Evolutionary conservation across 2,113 vertebrate species (phyloP), one percentile per base, ranked within the genome.

Genomic region (Phocoena sinus): DNA sequence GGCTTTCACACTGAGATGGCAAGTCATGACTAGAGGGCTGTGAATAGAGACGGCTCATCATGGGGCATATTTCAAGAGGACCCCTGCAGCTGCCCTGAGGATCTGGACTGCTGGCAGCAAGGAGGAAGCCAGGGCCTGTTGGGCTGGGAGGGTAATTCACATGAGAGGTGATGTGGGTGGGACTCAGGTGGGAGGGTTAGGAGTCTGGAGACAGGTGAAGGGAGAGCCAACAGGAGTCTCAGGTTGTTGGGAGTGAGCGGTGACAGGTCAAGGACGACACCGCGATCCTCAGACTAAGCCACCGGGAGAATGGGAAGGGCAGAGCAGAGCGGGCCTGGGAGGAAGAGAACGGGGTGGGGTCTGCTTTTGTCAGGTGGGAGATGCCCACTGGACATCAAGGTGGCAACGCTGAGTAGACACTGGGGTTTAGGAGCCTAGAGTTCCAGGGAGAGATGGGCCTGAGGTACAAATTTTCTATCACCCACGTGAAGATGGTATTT

Each of bases 321-420:
- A 47, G 60, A 28, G 23, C 0, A 14, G 10, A 67, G 58, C 25
- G 36, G 65, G 26, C 33, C 41, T 4, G 33, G n/a, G 21, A 62
- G 47, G 21, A 28, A 62, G 71, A 23, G 0, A 1, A 36, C 44
- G 79, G 33, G 67, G 1, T 33, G 5, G 1, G 36, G 26, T 50
- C 23, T 9, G 26, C 23, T 11, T 14, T 0, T 1, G 28, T 3
- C 4, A 0, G 31, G 65, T 13, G 1, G 28, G 65, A 65, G 63
- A 1, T 11, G 33, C 11, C 38, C 6, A 3, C 0, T 20, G 10
- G 53, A 38, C 2, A 0, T 31, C 6, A 4, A 38, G 28, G 63
- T 8, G 67, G 12, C 31, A 25, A 23, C 0, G 1, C 0, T 41
- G 36, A 63, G 58, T 8, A 5, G 12, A 1, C 14, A 18, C 0